Evolutionary conservation across 2,797 vertebrate species (phyloP), one percentile per base, ranked within the genome.

Genomic region (Alectoris magna): DNA sequence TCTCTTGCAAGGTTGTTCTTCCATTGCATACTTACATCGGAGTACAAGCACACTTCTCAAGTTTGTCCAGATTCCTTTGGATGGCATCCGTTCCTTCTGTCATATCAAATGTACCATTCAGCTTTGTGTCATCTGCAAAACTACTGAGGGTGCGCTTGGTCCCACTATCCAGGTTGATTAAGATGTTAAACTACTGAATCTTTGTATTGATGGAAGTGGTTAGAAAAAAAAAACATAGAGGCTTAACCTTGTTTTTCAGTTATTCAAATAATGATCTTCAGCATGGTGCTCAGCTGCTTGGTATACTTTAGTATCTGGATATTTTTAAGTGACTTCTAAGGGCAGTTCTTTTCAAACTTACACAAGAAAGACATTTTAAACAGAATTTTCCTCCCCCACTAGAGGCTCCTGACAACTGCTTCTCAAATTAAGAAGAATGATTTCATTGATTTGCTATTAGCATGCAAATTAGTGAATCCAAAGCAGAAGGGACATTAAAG

Each of bases 341-440:
- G 76, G 41, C 53, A 84, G 74, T 82, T 90, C 82, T 94, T 90
- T 90, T 77, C 53, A 90, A 91, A 91, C 53, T 92, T 76, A 82
- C 80, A 77, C 22, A 34, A 56, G 70, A 44, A 44, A 58, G 31
- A 14, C 15, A 64, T 27, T 51, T 51, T 23, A 27, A 39, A 64
- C 27, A 64, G 59, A 29, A 13, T 31, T 63, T 77, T 53, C 39
- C 62, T 53, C 18, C 31, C 10, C 38, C 14, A 44, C 24, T 11
- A 66, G 62, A 64, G 41, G 26, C 53, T 72, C 43, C 46, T n/a
- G 86, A 91, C 55, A 67, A 76, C 85, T 70, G 38, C 91, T 90
- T 60, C 27, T 82, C 84, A 49, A 72, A 80, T 83, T 83, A 91
- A 90, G 88, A 92, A 79, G 31, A 18, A 78, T 87, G 34, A 74